Base-by-base conservation (phyloP, 2,797 vertebrate species). In the Tenualosa ilisha region DNA sequence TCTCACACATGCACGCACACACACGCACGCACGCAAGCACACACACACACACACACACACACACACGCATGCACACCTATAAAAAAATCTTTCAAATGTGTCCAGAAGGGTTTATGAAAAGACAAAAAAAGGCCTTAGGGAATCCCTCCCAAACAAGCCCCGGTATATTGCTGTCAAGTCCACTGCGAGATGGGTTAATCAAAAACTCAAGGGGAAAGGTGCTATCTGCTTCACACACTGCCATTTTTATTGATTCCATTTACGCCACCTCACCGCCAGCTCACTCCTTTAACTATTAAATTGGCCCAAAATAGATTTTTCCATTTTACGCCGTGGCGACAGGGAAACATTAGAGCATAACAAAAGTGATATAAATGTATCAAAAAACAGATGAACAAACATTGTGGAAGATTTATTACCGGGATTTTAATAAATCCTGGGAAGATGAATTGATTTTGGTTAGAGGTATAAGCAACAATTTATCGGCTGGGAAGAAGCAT, bases 301-400 rank as follows among this genome's bases (percentile, higher is more conserved):
- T 95, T 96, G 97, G 98, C 96, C 96, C 94, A 95, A 97, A 98
- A 99, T 98, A 96, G 97, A 98, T 98, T 98, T 95, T 98, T 97
- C 96, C 96, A 97, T 98, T 98, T 98, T 97, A 96, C 96, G 96
- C 96, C 95, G 95, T 95, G 96, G 96, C 96, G 96, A 96, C 96
- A 97, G 96, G 94, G 96, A 96, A 97, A 99, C 97, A 97, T 96
- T 96, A 96, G 96, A 98, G 96, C 97, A 97, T 97, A 97, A 97
- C 96, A 96, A 97, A 98, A 97, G 95, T 97, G 97, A 97, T 97
- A 97, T 96, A 98, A 97, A 98, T 96, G 97, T 98, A 98, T 98
- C 97, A 99, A 97, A 97, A 99, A 97, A 96, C 96, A 98, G 97
- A 99, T 97, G 97, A 98, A 98, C 98, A 99, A 99, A 99, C 97